These are phyloP conservation scores for Takifugu ocellatus DNA, from an alignment of 2,797 vertebrate species.

Conservation along the genomic window DNA sequence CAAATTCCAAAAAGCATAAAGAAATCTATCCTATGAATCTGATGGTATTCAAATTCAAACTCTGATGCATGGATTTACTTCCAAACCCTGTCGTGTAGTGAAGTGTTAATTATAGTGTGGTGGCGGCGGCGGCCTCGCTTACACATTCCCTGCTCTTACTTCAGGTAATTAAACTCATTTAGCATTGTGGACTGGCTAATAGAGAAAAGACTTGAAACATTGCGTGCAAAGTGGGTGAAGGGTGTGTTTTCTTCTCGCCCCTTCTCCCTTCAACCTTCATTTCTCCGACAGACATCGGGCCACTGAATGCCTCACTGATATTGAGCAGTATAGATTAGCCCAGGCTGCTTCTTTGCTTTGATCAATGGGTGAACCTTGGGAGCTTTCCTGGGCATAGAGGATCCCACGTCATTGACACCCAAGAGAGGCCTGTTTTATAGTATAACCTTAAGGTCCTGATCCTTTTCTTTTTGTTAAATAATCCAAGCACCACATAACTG, in stretches of 20 bases:
- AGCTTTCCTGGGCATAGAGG: conserved; percentile 27
- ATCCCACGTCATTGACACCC: conserved; percentile 21
- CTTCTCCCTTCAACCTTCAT: conserved; percentile 18
- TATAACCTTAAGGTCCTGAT: conserved; percentile 23
- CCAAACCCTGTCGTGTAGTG: neutral
- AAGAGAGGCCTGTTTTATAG: conserved; percentile 29
- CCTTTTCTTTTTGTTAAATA: conserved; percentile 22
- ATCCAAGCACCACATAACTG: too few relatives aligned
- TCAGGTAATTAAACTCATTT: conserved; percentile 1
- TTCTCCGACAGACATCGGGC: conserved; percentile 16
- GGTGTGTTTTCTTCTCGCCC: neutral
- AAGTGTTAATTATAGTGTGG: neutral
- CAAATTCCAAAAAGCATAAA: too few relatives aligned
- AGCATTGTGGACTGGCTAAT: neutral
- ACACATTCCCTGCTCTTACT: neutral
- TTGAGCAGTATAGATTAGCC: conserved; percentile 53
- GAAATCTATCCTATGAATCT: too few relatives aligned
- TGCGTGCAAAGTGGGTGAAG: neutral
- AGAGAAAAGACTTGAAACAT: neutral
- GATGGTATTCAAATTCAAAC: too few relatives aligned
- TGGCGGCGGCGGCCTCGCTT: neutral
- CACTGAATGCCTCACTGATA: conserved; percentile 33
- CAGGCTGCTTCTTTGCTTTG: conserved; percentile 29
- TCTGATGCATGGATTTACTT: too few relatives aligned
- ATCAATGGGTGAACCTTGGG: conserved; percentile 37